phyloP scores from a whole-genome alignment of 30 jellyfish, hydroid and myxozoan genomes.

The Aurelia sp. region DNA sequence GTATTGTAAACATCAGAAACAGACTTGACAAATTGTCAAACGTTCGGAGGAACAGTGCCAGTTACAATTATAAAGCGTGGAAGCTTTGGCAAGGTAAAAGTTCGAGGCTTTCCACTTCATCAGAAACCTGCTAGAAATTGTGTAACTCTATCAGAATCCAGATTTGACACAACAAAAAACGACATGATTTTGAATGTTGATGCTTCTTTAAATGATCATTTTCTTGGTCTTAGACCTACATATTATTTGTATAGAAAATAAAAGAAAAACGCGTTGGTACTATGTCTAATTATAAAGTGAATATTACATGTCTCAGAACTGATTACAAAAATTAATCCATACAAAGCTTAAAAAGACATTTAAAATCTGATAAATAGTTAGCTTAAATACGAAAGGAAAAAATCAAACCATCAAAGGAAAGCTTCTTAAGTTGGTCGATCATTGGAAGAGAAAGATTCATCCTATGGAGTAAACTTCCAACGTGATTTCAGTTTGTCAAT shows the following conservation, averaged over 20 bases:
- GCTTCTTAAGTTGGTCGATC: too few species aligned
- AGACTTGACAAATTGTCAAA: too few species aligned
- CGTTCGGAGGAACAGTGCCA: too few species aligned
- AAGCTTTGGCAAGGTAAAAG: too few species aligned
- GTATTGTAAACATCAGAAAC: too few species aligned
- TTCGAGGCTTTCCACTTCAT: too few species aligned
- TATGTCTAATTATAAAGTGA: slow-evolving; percentile 6
- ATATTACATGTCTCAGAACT: slow-evolving; percentile 19
- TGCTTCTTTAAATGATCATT: background rate
- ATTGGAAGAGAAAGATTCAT: too few species aligned
- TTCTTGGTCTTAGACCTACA: slow-evolving; percentile 57
- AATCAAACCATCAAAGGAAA: background rate
- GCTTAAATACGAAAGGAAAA: slow-evolving; percentile 36
- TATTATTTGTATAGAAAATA: slow-evolving; percentile 12
- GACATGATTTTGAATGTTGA: background rate
- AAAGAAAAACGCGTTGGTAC: slow-evolving; percentile 14
- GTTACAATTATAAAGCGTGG: too few species aligned
- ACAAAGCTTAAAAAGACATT: slow-evolving; percentile 38
- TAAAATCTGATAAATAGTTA: slow-evolving; percentile 33
- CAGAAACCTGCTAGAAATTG: too few species aligned
- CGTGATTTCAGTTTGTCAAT: too few species aligned
- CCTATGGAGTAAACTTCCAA: too few species aligned
- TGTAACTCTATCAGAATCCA: too few species aligned
- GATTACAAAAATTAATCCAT: slow-evolving; percentile 49
- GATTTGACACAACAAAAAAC: background rate